Base-by-base conservation (phyloP, 2,113 vertebrate species). In the Centropus bengalensis region DNA sequence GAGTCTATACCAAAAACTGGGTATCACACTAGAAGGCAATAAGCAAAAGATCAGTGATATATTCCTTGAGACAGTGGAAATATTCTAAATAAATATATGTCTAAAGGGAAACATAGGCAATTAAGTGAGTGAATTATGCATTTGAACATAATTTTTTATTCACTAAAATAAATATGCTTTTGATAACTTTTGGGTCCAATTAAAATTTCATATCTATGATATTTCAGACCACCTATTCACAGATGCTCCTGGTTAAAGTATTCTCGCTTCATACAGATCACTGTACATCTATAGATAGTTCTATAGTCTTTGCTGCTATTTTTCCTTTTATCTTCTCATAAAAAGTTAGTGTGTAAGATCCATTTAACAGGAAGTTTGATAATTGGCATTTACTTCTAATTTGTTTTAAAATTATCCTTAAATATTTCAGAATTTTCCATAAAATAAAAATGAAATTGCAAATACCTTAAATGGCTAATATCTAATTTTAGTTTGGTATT, bases 1-100 rank as follows among this genome's bases (percentile, higher is more conserved):
- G 92, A 96, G 70, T 86, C 27, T 90, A 14, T 85, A 74, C 47
- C 38, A 66, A 88, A 94, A 68, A 6, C 45, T 51, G 27, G 44
- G 59, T 74, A 84, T 93, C 68, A 55, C n/a, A 54, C 55, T 76
- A 60, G 73, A 93, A 94, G 67, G 85, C 70, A 94, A 59, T 89
- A 87, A 94, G 67, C 44, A 68, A 36, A 82, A 63, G 28, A 82
- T 89, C 20, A 52, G 80, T 92, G 55, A 74, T 83, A 85, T 67
- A 80, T 67, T 94, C 70, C 58, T 42, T 52, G 36, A 91, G 59
- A 95, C 30, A 26, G 51, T 87, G 30, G 54, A 93, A 95, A 94
- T 86, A 91, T 68, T 77, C 69, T 82, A 94, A 96, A 95, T 94
- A 95, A 97, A 94, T 71, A 84, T 44, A 75, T 75, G 24, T 82